Percentiles rank a stretch among this genome's conserved stretches.
These are phyloP conservation scores for Olivierus martensii DNA, from an alignment of 1,140 invertebrate species.

Conservation along the genomic window DNA sequence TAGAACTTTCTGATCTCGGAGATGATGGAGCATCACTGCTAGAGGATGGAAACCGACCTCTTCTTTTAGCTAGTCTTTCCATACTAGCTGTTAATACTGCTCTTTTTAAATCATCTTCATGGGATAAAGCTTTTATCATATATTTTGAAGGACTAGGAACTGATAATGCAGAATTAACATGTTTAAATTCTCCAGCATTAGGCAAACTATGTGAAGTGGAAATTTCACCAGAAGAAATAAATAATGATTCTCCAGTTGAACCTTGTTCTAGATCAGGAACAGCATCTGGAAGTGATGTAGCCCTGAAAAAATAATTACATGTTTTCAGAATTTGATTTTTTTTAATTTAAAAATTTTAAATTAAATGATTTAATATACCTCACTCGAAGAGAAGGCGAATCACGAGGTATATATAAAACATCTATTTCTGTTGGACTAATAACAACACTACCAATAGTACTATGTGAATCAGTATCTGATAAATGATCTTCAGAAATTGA, in stretches of 20 bases:
- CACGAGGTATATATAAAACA: constrained; percentile 7
- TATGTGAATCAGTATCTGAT: not conserved
- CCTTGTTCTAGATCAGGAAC: constrained; percentile 12
- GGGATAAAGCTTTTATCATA: too few relatives aligned
- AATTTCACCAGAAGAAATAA: too few relatives aligned
- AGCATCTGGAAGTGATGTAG: constrained; percentile 11
- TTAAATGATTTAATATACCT: constrained; percentile 1
- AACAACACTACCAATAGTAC: not conserved
- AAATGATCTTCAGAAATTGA: constrained; percentile 13
- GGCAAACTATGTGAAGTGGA: too few relatives aligned
- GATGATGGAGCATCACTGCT: too few relatives aligned
- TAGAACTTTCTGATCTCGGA: too few relatives aligned
- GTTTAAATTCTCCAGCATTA: too few relatives aligned
- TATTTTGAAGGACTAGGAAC: too few relatives aligned
- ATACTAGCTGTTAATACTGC: too few relatives aligned
- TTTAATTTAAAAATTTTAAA: not conserved
- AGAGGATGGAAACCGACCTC: too few relatives aligned
- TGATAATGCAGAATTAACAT: too few relatives aligned
- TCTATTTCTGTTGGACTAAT: constrained; percentile 11
- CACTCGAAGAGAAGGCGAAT: constrained; percentile 5
- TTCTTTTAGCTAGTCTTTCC: too few relatives aligned
- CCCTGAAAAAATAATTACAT: constrained; percentile 1
- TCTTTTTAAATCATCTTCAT: too few relatives aligned
- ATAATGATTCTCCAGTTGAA: constrained; percentile 1
- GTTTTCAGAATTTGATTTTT: not conserved